These are phyloP conservation scores for Crioceris asparagi DNA, from an alignment of 2,888 invertebrate genomes.

Conservation along the genomic window DNA sequence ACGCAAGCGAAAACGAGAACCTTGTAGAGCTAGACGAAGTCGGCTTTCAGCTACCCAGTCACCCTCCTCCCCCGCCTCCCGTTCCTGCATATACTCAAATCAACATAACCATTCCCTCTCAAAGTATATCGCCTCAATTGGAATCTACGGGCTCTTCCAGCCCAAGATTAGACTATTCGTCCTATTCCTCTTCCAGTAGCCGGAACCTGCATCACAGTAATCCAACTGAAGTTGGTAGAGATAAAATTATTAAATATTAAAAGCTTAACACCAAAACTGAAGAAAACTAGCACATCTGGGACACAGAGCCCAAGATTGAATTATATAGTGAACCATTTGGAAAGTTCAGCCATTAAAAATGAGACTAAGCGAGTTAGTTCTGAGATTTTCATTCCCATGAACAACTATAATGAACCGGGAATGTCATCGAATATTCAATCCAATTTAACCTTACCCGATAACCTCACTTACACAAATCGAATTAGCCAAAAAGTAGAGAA, in stretches of 20 bases:
- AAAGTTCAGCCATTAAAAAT: conserved; percentile 14
- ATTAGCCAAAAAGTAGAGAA: conserved; percentile 8
- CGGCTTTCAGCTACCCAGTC: conserved; percentile 19
- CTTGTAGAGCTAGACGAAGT: conserved; percentile 20
- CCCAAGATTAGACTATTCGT: conserved; percentile 27
- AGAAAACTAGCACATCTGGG: conserved; percentile 19
- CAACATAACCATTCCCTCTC: conserved; percentile 24
- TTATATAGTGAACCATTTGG: conserved; percentile 21
- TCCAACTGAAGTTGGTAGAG: conserved; percentile 18
- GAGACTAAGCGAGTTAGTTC: conserved; percentile 18
- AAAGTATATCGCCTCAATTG: conserved; percentile 20
- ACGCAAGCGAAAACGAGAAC: conserved; percentile 19
- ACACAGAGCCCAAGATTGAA: conserved; percentile 21
- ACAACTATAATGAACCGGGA: conserved; percentile 10
- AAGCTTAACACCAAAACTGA: conserved; percentile 19
- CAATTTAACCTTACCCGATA: conserved; percentile 20
- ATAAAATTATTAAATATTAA: conserved; percentile 22
- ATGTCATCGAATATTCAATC: too few relatives aligned
- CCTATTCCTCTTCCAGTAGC: conserved; percentile 24
- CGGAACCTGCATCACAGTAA: conserved; percentile 10
- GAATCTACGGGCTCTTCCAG: conserved; percentile 28
- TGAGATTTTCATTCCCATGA: conserved; percentile 19
- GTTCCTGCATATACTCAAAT: conserved; percentile 25
- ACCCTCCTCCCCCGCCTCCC: conserved; percentile 19
- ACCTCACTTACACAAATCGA: conserved; percentile 23